Base-by-base conservation (phyloP, 1,140 invertebrate species). In the Brachionus asplanchnoidis region DNA sequence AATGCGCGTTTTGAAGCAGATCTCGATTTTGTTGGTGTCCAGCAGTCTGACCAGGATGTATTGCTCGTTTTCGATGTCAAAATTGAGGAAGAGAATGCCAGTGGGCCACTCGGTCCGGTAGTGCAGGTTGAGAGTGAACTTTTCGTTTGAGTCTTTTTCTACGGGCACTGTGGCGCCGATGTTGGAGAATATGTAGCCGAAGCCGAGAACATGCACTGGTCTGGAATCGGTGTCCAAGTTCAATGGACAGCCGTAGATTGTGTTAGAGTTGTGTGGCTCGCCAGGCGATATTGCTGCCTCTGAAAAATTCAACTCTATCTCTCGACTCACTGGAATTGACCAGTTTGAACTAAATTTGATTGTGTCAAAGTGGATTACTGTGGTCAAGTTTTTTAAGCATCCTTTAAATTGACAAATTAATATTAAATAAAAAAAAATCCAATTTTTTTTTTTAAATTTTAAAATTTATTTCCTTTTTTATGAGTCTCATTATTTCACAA, bases 231-330 rank as follows among this genome's bases (percentile, higher is more conserved):
- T 82, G 79, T 82, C 79, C 28, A 82, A 28, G 42, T 50, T 50
- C 8, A 77, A 20, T 23, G 79, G 53, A 42, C 79, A 82, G 8
- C 79, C 79, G 53, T 82, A 82, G 7, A 82, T 82, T 60, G 79
- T 68, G 53, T 82, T 82, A 12, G 79, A 82, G 5, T 82, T 82
- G 23, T 36, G 9, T 1, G 53, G 42, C 60, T 82, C 79, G 12
- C 79, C 53, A 6, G n/a, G 14, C 1, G 79, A 65, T 42, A 17
- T 23, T 7, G 2, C 17, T 8, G 79, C 79, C n/a, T 82, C 36
- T 0, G 20, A 32, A 82, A 82, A 82, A 68, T 82, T 44, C 2
- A 82, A 65, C 7, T 82, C 79, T 12, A 65, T 40, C 23, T 42
- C 28, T 9, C 23, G 53, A 36, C 40, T 42, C 9, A 68, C 14